Conservation (phyloP, 2,888 invertebrate genomes). For the Caenorhabditis sp. region DNA sequence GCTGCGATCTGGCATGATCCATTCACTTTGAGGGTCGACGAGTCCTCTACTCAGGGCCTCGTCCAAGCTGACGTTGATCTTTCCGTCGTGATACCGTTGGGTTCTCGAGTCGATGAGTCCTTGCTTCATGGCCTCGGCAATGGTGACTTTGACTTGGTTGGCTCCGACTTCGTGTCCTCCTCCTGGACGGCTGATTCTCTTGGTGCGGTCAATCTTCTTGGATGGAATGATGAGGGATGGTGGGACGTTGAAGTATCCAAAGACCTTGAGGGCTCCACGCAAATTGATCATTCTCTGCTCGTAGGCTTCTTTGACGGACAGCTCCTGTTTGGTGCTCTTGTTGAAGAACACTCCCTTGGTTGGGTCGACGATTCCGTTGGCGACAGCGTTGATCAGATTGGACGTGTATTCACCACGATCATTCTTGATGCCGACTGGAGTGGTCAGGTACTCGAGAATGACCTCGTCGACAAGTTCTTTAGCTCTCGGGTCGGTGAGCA, state of each 20-base stretch:
- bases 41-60: slow-evolving; percentile 83
- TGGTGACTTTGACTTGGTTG: slow-evolving; percentile 87
- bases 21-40: slow-evolving; percentile 83
- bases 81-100: slow-evolving; percentile 84
- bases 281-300: slow-evolving; percentile 91
- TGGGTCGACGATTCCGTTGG: slow-evolving; percentile 92
- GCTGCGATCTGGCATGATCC: slow-evolving; percentile 82
- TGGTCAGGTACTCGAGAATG: slow-evolving; percentile 89
- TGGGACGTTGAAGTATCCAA: slow-evolving; percentile 90
- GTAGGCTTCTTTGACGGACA: slow-evolving; percentile 91
- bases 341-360: slow-evolving; percentile 87
- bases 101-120: slow-evolving; percentile 88
- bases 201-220: slow-evolving; percentile 91
- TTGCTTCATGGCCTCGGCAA: slow-evolving; percentile 89
- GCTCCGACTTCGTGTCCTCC: slow-evolving; percentile 74
- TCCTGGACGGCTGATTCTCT: slow-evolving; percentile 89
- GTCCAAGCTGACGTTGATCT: slow-evolving; percentile 86
- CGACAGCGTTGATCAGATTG: slow-evolving; percentile 90
- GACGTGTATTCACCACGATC: slow-evolving; percentile 89
- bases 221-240: slow-evolving; percentile 80
- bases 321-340: slow-evolving; percentile 86
- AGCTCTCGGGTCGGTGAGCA: slow-evolving; percentile 82
- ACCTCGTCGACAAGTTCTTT: slow-evolving; percentile 84
- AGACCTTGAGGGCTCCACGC: slow-evolving; percentile 91
- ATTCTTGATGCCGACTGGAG: slow-evolving; percentile 89